phyloP scores from a whole-genome alignment of 2,113 vertebrate genomes.

The Eolophus roseicapilla region DNA sequence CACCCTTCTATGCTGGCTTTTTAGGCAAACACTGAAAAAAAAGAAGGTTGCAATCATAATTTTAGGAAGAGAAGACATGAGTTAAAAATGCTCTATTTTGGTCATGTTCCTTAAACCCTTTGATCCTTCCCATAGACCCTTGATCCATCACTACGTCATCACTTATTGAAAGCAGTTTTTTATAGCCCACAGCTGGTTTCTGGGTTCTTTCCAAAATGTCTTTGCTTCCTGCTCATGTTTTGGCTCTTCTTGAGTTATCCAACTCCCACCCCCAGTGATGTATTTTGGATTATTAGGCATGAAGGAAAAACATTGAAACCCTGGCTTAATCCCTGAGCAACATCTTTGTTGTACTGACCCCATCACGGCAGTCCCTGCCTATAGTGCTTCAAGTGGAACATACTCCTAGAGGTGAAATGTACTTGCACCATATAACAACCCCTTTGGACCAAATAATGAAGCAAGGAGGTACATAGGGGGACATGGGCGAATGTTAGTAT shows the following conservation, averaged over 20 bases:
- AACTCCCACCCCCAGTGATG: neutral
- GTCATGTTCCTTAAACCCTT: constrained; percentile 19
- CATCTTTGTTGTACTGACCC: neutral
- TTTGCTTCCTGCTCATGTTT: neutral
- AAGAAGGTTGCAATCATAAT: neutral
- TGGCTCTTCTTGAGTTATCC: neutral
- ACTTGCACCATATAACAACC: neutral
- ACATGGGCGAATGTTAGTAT: neutral
- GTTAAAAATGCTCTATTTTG: constrained; percentile 33
- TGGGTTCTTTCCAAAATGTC: constrained; percentile 16
- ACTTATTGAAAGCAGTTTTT: neutral
- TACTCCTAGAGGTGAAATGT: neutral
- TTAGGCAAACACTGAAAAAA: neutral
- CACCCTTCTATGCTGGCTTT: neutral
- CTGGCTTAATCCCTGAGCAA: neutral
- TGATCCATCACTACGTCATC: constrained; percentile 20
- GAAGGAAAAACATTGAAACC: neutral
- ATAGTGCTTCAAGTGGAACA: neutral
- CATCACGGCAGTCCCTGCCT: neutral
- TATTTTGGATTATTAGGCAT: neutral
- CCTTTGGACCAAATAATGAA: neutral
- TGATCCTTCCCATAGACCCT: constrained; percentile 35
- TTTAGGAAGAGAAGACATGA: neutral
- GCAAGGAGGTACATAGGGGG: accelerated
- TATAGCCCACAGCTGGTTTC: constrained; percentile 9